These are phyloP conservation scores for Rhagoletis pomonella DNA, from an alignment of 1,140 invertebrate species.

Conservation along the genomic window DNA sequence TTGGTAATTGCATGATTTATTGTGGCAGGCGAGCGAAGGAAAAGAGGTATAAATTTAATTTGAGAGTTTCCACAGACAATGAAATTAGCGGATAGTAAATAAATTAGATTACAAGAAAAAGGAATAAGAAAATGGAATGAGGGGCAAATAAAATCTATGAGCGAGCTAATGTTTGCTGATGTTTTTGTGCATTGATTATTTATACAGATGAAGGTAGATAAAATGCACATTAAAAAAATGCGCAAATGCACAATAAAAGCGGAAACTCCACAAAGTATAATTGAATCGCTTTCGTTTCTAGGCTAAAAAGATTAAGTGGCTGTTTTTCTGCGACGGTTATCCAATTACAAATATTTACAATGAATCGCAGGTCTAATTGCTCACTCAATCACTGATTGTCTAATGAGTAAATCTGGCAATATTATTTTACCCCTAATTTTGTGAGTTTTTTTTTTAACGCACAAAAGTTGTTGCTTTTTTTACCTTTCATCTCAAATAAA, in stretches of 20 bases:
- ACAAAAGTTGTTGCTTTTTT: background rate
- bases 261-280: conserved; percentile 18
- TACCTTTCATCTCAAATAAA: background rate
- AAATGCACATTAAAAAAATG: too few relatives aligned
- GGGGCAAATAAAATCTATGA: too few relatives aligned
- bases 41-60: conserved; percentile 13
- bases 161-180: too few relatives aligned
- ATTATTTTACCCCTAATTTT: background rate
- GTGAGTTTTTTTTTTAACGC: background rate
- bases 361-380: background rate
- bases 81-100: conserved; percentile 15
- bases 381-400: background rate
- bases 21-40: background rate
- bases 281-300: conserved; percentile 26
- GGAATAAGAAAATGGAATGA: too few relatives aligned
- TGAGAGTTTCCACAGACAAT: background rate
- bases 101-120: background rate
- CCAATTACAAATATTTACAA: background rate
- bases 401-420: background rate
- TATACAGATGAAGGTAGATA: too few relatives aligned
- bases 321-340: background rate
- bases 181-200: too few relatives aligned
- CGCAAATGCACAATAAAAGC: background rate
- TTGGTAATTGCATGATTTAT: conserved; percentile 38
- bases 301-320: background rate